Evolutionary conservation across 1,140 invertebrate species (phyloP).

Genomic region (Magallana ariakensis): DNA sequence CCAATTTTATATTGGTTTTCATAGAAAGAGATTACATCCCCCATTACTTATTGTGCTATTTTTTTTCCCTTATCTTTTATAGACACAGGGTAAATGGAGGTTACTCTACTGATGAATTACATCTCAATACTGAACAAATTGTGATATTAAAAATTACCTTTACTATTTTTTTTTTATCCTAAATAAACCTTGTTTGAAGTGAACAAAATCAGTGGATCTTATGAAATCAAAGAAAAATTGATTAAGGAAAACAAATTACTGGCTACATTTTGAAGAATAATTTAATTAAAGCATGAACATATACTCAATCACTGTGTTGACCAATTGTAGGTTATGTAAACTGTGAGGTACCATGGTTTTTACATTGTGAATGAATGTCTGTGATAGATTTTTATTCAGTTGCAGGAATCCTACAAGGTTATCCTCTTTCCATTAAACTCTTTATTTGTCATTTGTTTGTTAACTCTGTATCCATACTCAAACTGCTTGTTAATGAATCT

Average conservation of each 20-base stretch:
- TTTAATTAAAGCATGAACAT: background rate
- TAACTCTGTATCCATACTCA: constrained; percentile 4
- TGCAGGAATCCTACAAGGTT: constrained; percentile 30
- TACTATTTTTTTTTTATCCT: no score
- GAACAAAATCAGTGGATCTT: no score
- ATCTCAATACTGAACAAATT: no score
- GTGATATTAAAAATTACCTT: no score
- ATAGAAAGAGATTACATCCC: background rate
- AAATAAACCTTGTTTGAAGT: no score
- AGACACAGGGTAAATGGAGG: constrained; percentile 17
- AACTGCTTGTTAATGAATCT: constrained; percentile 21
- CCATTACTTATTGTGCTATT: background rate
- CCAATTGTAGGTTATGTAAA: constrained; percentile 3
- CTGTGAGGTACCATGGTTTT: constrained; percentile 4
- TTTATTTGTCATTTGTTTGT: background rate
- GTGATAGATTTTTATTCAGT: constrained; percentile 34
- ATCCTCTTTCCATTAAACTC: background rate
- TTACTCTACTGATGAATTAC: constrained; percentile 3
- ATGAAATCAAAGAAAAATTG: no score
- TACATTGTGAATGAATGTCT: constrained; percentile 12
- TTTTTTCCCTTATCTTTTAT: background rate
- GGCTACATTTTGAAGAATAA: no score
- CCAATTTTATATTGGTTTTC: background rate
- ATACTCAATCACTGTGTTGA: constrained; percentile 19
- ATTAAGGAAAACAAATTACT: no score